Conservation (phyloP, 2,113 vertebrate species). For the Burhinus oedicnemus region DNA sequence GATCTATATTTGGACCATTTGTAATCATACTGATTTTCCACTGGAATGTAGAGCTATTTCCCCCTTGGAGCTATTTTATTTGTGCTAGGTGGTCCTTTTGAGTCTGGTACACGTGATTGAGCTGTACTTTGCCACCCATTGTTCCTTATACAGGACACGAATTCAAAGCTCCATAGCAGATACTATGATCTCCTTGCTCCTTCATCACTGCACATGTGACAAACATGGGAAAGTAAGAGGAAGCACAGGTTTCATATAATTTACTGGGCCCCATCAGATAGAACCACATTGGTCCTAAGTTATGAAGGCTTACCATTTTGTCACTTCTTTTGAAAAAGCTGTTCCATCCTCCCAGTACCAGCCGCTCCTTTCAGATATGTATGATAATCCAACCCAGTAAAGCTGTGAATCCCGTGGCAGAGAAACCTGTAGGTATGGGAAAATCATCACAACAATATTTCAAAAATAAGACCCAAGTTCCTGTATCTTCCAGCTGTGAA, state of each 20-base stretch:
- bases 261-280: not conserved
- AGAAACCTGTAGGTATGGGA: not conserved
- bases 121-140: not conserved
- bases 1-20: not conserved
- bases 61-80: not conserved
- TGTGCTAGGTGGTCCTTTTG: not conserved
- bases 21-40: not conserved
- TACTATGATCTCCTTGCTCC: not conserved
- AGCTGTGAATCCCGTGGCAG: not conserved
- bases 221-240: not conserved
- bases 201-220: not conserved
- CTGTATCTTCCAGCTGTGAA: not conserved
- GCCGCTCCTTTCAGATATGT: not conserved
- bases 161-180: not conserved
- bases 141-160: not conserved
- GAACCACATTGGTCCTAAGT: not conserved
- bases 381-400: slow-evolving; percentile 32
- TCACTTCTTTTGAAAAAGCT: not conserved
- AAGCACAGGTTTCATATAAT: not conserved
- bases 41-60: not conserved
- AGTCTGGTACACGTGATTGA: not conserved
- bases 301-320: not conserved
- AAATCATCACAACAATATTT: not conserved
- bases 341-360: slow-evolving; percentile 48
- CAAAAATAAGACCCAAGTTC: not conserved